phyloP scores from a whole-genome alignment of 1,140 invertebrate species.

The Drosophila hydei region DNA sequence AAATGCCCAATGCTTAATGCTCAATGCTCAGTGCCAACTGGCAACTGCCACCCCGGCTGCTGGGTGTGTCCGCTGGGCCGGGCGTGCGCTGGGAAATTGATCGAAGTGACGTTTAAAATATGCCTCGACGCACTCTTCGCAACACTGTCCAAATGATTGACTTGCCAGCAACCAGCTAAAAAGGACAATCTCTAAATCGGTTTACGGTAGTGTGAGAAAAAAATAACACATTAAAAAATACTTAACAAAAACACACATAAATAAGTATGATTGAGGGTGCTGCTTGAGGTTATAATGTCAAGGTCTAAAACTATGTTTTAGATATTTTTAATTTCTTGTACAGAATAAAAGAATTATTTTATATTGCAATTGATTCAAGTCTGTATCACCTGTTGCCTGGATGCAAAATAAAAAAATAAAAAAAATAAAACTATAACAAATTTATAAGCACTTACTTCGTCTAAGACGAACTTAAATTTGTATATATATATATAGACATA shows the following conservation, averaged over 20 bases:
- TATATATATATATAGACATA: too few species aligned
- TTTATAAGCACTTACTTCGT: too few species aligned
- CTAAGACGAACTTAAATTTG: too few species aligned
- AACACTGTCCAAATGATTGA: slow-evolving; percentile 41
- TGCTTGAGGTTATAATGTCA: background rate
- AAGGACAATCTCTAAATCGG: slow-evolving; percentile 52
- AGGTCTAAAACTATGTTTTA: background rate
- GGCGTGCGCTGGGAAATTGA: slow-evolving; percentile 75
- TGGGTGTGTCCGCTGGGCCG: slow-evolving; percentile 61
- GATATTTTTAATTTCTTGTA: background rate
- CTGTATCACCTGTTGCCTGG: too few species aligned
- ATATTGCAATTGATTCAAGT: too few species aligned
- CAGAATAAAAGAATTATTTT: too few species aligned
- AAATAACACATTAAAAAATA: slow-evolving; percentile 23
- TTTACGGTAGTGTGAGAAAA: slow-evolving; percentile 56
- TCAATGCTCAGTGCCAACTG: slow-evolving; percentile 36
- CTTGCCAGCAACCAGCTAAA: slow-evolving; percentile 38
- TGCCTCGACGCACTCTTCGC: slow-evolving; percentile 40
- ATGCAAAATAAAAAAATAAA: too few species aligned
- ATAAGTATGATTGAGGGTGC: background rate
- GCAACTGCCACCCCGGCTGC: slow-evolving; percentile 24
- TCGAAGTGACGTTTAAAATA: slow-evolving; percentile 76
- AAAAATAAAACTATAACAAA: too few species aligned
- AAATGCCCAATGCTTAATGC: slow-evolving; percentile 35
- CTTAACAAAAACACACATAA: slow-evolving; percentile 30